Evolutionary conservation across 2,888 invertebrate species (phyloP).

Genomic region (Thecocarcelia acutangulata): DNA sequence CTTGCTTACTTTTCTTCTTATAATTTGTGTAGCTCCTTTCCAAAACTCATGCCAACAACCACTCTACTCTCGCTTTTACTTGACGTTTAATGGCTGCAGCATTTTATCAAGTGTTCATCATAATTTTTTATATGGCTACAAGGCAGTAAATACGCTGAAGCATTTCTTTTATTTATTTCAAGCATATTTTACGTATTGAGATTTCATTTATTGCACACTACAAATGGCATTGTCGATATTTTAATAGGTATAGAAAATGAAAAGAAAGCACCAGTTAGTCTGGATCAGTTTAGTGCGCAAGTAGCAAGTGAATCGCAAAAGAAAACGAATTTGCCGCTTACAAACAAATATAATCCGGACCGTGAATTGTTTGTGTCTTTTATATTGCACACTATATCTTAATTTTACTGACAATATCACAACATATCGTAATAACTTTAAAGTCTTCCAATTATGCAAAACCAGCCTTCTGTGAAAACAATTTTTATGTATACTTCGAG

Average conservation of each 20-base stretch:
- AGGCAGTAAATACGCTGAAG: constrained; percentile 38
- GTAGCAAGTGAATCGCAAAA: no score
- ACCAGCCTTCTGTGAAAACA: no score
- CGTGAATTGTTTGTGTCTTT: no score
- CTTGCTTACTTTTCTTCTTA: constrained; percentile 11
- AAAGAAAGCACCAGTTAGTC: neutral
- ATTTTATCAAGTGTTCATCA: constrained; percentile 65
- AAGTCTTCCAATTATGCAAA: no score
- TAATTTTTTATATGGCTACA: constrained; percentile 50
- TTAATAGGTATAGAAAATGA: neutral
- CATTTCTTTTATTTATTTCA: constrained; percentile 17
- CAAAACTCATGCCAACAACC: constrained; percentile 38
- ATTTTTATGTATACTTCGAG: no score
- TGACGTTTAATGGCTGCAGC: constrained; percentile 56
- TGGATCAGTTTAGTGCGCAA: no score
- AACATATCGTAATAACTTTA: no score
- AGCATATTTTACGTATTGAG: constrained; percentile 10
- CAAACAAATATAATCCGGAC: no score
- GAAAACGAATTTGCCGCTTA: no score
- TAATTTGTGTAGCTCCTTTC: constrained; percentile 1
- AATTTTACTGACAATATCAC: no score
- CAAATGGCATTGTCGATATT: neutral
- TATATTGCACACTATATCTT: no score
- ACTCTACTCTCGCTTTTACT: constrained; percentile 35
- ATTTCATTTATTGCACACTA: constrained; percentile 44